Conservation (phyloP, 2,888 invertebrate species). For the Drosophila infuscata region DNA sequence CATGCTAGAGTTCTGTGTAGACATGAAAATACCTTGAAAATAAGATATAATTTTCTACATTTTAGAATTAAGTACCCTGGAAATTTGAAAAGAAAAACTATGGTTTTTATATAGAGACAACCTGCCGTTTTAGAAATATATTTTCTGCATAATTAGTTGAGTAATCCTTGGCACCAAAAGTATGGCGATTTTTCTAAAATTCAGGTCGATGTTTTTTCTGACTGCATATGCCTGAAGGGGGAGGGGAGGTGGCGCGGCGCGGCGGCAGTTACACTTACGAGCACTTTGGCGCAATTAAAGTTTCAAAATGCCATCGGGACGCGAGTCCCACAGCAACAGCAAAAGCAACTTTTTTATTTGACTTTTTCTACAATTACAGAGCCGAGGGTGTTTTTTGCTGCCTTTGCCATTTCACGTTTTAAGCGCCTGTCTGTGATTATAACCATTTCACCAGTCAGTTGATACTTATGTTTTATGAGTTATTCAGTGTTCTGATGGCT, state of each 20-base stretch:
- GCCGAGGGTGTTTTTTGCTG: slow-evolving; percentile 15
- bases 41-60: background rate
- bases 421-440: slow-evolving; percentile 29
- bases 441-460: slow-evolving; percentile 12
- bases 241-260: slow-evolving; percentile 3
- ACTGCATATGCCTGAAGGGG: background rate
- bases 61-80: background rate
- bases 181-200: background rate
- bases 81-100: background rate
- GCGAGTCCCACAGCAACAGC: slow-evolving; percentile 27
- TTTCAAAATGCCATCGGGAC: slow-evolving; percentile 60
- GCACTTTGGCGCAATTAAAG: slow-evolving; percentile 65
- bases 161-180: background rate
- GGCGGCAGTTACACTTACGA: slow-evolving; percentile 36
- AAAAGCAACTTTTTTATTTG: slow-evolving; percentile 44
- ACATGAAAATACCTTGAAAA: background rate
- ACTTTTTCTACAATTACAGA: slow-evolving; percentile 62
- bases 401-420: slow-evolving; percentile 37
- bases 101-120: background rate
- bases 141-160: background rate
- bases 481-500: slow-evolving; percentile 8
- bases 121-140: background rate
- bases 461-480: slow-evolving; percentile 30
- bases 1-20: background rate
- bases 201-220: background rate